These are phyloP conservation scores for Lates calcarifer DNA, from an alignment of 2,113 vertebrate species.

Conservation along the genomic window DNA sequence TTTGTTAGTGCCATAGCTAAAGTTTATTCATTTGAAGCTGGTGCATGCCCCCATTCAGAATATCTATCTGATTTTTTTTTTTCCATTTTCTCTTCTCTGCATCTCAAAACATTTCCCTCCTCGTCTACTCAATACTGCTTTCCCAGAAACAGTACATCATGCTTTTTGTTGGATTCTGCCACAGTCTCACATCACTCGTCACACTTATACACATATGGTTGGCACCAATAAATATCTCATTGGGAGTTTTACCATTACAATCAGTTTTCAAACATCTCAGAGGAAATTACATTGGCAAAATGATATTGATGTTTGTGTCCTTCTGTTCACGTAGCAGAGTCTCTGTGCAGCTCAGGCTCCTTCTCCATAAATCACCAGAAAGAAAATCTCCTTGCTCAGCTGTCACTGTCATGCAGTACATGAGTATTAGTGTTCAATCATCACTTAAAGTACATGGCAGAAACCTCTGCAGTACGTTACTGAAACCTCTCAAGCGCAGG, in stretches of 20 bases:
- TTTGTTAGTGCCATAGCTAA: not conserved
- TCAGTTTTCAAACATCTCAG: constrained; percentile 28
- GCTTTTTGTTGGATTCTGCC: not conserved
- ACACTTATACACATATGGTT: constrained; percentile 1
- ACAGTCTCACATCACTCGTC: not conserved
- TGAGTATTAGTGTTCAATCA: constrained; percentile 42
- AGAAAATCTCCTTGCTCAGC: constrained; percentile 43
- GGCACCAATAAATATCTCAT: constrained; percentile 16
- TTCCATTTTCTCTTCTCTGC: not conserved
- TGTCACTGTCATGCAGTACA: constrained; percentile 25
- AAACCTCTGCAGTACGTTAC: constrained; percentile 16
- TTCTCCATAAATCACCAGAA: constrained; percentile 35
- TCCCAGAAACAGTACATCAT: not conserved
- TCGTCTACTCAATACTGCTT: not conserved
- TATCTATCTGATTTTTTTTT: not conserved
- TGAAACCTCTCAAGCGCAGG: not conserved
- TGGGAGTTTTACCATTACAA: constrained; percentile 24
- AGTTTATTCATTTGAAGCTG: constrained; percentile 8
- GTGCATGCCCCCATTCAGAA: constrained; percentile 19
- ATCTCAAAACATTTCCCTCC: not conserved
- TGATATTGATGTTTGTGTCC: constrained; percentile 37
- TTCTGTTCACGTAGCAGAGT: constrained; percentile 25
- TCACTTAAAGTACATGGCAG: constrained; percentile 4
- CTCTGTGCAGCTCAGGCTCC: constrained; percentile 1
- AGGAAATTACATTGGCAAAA: constrained; percentile 45